Conservation (phyloP, 2,113 vertebrate species). For the Takifugu bimaculatus region DNA sequence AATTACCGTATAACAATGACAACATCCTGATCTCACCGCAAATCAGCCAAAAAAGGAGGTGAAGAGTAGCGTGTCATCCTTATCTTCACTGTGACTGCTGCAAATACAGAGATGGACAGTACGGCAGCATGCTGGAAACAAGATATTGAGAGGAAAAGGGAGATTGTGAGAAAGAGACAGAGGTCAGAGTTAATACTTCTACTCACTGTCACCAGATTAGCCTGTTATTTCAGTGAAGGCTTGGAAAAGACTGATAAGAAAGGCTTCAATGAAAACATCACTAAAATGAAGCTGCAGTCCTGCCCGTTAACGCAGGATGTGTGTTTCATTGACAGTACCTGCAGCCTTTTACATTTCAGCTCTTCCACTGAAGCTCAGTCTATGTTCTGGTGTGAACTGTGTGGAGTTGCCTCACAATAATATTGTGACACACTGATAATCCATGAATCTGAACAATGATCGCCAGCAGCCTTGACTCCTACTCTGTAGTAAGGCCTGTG, state of each 20-base stretch:
- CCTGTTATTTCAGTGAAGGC: conserved; percentile 30
- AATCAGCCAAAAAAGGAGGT: conserved; percentile 6
- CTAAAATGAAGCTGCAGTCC: conserved; percentile 12
- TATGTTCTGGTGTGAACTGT: not conserved
- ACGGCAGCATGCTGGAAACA: conserved; percentile 11
- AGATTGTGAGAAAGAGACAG: conserved; percentile 29
- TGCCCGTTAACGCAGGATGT: conserved; percentile 10
- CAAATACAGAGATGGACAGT: conserved; percentile 4
- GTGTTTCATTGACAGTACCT: not conserved
- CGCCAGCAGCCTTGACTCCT: conserved; percentile 12
- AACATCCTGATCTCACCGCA: not conserved
- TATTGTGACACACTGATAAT: no score
- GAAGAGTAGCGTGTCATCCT: not conserved
- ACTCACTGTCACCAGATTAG: conserved; percentile 13
- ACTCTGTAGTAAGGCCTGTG: no score
- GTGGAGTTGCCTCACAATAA: no score
- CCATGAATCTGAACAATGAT: not conserved
- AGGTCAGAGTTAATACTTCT: conserved; percentile 52
- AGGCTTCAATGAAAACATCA: conserved; percentile 28
- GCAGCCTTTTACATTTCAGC: not conserved
- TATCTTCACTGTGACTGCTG: conserved; percentile 27
- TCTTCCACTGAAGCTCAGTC: not conserved
- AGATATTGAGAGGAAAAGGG: conserved; percentile 6
- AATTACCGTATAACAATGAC: not conserved
- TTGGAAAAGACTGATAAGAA: conserved; percentile 28